A percentile compares a stretch with the other conserved stretches of the same genome.
phyloP scores from a whole-genome alignment of 2,797 vertebrate species.

The Salmo trutta region DNA sequence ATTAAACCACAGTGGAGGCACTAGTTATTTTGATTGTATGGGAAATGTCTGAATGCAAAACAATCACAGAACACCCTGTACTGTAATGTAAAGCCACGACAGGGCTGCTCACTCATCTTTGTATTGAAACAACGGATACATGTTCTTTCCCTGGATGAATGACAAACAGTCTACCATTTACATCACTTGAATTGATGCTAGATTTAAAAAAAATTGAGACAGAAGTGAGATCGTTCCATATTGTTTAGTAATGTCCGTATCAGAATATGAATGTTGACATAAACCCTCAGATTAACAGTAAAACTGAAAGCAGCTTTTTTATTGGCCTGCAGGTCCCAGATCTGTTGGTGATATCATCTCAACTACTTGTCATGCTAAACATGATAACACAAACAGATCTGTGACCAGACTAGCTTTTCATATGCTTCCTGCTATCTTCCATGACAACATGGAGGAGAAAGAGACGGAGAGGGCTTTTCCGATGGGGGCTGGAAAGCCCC shows the following conservation, averaged over 20 bases:
- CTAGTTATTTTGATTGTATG: too few species aligned
- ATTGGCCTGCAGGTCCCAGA: neutral
- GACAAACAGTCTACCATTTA: neutral
- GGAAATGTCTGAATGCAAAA: neutral
- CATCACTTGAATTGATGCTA: neutral
- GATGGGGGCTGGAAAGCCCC: conserved; percentile 71
- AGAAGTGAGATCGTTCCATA: neutral
- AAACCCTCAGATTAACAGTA: neutral
- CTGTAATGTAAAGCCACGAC: neutral
- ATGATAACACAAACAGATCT: neutral
- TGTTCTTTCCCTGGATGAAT: neutral
- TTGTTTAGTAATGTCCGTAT: neutral
- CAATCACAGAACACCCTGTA: neutral
- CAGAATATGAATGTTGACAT: neutral
- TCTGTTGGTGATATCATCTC: conserved; percentile 1
- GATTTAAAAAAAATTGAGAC: neutral
- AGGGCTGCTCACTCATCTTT: neutral
- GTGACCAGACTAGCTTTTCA: neutral
- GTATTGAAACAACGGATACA: neutral
- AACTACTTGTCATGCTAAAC: neutral
- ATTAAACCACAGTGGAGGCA: too few species aligned
- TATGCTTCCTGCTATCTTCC: conserved; percentile 1
- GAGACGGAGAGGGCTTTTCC: conserved; percentile 39
- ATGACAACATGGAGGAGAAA: conserved; percentile 38
- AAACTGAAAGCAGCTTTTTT: neutral